These are phyloP conservation scores for Harpagoxenus sublaevis DNA, from an alignment of 2,888 invertebrate genomes.

Conservation along the genomic window DNA sequence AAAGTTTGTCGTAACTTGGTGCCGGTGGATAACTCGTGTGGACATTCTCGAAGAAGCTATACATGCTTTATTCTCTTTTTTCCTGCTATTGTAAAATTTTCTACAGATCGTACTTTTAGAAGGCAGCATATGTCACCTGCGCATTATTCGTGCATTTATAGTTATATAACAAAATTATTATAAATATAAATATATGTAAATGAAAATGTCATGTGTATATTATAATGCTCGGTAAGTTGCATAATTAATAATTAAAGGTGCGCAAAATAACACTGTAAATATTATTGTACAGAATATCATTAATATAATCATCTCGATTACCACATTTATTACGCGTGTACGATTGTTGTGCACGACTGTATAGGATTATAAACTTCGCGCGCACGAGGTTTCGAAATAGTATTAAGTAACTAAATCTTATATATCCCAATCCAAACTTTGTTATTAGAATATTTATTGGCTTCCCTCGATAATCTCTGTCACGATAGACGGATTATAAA, in stretches of 20 bases:
- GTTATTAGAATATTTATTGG: not conserved
- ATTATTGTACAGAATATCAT: not conserved
- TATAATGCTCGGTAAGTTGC: constrained; percentile 5
- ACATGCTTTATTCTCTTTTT: not conserved
- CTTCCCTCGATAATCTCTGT: not conserved
- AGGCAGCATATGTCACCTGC: not conserved
- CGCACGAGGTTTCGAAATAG: not conserved
- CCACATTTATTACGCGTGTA: not conserved
- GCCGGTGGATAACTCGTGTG: constrained; percentile 34
- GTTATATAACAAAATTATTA: not conserved
- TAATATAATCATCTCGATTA: constrained; percentile 7
- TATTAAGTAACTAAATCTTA: constrained; percentile 21
- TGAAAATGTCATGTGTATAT: not conserved
- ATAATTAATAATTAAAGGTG: constrained; percentile 39
- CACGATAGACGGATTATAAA: not conserved
- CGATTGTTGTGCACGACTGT: not conserved
- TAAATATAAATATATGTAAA: constrained; percentile 1
- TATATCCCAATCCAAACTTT: not conserved
- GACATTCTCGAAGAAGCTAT: constrained; percentile 35
- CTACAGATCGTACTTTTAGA: not conserved
- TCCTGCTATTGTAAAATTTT: constrained; percentile 20
- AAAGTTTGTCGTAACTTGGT: constrained; percentile 46
- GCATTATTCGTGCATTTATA: not conserved
- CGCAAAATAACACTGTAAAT: constrained; percentile 24
- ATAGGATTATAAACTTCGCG: not conserved